A percentile compares a stretch with the other conserved stretches of the same genome.
phyloP scores from a whole-genome alignment of 2,113 vertebrate species.

The Illadopsis cleaveri region DNA sequence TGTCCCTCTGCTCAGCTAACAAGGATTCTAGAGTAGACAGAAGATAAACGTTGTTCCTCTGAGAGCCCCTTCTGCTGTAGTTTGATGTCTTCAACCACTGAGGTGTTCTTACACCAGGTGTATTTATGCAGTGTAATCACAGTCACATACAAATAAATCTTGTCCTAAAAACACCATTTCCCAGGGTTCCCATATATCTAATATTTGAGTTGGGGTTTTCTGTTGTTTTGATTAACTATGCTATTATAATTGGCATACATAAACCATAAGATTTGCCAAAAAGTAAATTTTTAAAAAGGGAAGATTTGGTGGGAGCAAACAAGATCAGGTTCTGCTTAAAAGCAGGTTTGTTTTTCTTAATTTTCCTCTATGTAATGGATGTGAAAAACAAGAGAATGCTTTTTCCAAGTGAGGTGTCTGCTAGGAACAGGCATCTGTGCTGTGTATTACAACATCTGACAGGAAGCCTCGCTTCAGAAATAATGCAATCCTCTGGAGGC shows the following conservation, averaged over 20 bases:
- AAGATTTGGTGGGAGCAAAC: neutral
- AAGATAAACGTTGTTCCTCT: neutral
- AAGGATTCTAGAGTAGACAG: neutral
- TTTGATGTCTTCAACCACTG: neutral
- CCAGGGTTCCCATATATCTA: neutral
- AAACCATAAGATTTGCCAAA: neutral
- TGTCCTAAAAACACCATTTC: neutral
- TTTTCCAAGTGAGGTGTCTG: neutral
- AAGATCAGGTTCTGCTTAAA: neutral
- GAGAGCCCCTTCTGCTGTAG: neutral
- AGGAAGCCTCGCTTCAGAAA: constrained; percentile 1
- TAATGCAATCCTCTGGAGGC: neutral
- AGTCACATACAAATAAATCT: neutral
- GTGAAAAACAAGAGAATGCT: neutral
- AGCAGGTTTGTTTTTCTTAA: neutral
- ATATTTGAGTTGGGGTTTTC: neutral
- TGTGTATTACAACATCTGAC: neutral
- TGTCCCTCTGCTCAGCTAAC: neutral
- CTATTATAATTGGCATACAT: neutral
- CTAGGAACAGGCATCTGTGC: neutral
- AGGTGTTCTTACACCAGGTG: neutral
- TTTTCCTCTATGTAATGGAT: neutral
- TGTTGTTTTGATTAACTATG: neutral
- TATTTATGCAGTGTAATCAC: neutral
- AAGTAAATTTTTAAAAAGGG: neutral